Evolutionary conservation across 2,113 vertebrate species (phyloP).

Genomic region (Mobula birostris): DNA sequence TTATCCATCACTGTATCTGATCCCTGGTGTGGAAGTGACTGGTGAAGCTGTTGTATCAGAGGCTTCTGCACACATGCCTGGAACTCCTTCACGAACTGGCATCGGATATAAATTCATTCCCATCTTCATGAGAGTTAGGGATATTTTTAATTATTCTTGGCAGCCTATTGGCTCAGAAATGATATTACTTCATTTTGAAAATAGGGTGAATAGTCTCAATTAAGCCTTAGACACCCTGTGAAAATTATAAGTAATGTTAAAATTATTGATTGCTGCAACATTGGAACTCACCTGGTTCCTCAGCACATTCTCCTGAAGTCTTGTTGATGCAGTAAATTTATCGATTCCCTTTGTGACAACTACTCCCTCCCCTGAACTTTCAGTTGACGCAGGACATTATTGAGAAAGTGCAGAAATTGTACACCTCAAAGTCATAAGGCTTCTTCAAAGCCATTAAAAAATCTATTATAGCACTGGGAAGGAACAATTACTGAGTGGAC

Average conservation of each 20-base stretch:
- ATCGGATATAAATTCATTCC: not conserved
- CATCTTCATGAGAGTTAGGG: not conserved
- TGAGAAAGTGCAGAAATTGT: not conserved
- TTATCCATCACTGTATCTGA: not conserved
- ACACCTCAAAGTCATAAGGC: not conserved
- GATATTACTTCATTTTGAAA: not conserved
- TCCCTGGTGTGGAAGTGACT: not conserved
- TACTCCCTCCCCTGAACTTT: not conserved
- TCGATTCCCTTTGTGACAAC: not conserved
- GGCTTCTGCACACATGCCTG: not conserved
- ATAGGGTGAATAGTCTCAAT: not conserved
- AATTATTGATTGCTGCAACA: too few species aligned
- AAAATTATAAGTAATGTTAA: not conserved
- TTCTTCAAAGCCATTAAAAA: not conserved
- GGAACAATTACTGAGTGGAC: too few species aligned
- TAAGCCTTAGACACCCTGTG: not conserved
- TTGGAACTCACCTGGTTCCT: too few species aligned
- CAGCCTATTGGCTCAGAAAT: not conserved
- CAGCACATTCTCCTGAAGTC: not conserved
- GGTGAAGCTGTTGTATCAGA: not conserved
- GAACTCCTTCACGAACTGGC: not conserved
- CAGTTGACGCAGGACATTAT: not conserved
- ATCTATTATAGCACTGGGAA: too few species aligned
- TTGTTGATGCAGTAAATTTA: not conserved
- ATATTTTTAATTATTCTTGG: not conserved